Evolutionary conservation across 2,888 invertebrate genomes (phyloP).

Genomic region (Bembecia ichneumoniformis): DNA sequence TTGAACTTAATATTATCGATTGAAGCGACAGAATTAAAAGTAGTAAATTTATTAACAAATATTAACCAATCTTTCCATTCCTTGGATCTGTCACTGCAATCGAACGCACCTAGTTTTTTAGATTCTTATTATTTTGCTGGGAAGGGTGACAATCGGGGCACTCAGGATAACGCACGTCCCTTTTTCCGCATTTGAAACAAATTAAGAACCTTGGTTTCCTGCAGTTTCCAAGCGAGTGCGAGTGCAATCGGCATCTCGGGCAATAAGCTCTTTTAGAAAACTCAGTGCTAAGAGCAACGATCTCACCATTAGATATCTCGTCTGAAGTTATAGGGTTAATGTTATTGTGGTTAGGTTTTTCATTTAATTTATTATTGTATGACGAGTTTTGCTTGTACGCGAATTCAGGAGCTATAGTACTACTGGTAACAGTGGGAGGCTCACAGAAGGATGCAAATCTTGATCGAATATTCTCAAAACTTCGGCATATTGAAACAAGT

Average conservation of each 20-base stretch:
- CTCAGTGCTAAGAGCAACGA: no score
- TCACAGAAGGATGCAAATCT: not conserved
- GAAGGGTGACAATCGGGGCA: no score
- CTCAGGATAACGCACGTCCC: no score
- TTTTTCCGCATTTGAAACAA: no score
- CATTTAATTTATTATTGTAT: not conserved
- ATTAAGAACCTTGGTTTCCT: no score
- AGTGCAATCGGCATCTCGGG: no score
- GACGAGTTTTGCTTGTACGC: not conserved
- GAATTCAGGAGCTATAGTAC: not conserved
- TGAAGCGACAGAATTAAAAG: conserved; percentile 11
- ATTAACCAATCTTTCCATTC: conserved; percentile 11
- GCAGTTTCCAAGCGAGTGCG: no score
- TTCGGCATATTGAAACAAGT: not conserved
- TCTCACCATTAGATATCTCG: no score
- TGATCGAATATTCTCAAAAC: not conserved
- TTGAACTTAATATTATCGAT: conserved; percentile 7
- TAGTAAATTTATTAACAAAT: no score
- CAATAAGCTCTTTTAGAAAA: no score
- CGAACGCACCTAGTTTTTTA: not conserved
- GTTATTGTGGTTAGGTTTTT: no score
- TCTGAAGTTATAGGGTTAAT: no score
- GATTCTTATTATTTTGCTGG: not conserved
- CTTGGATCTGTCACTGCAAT: not conserved
- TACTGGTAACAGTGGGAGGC: not conserved